Evolutionary conservation across 2,888 invertebrate genomes (phyloP).

Genomic region (Platycheirus albimanus): DNA sequence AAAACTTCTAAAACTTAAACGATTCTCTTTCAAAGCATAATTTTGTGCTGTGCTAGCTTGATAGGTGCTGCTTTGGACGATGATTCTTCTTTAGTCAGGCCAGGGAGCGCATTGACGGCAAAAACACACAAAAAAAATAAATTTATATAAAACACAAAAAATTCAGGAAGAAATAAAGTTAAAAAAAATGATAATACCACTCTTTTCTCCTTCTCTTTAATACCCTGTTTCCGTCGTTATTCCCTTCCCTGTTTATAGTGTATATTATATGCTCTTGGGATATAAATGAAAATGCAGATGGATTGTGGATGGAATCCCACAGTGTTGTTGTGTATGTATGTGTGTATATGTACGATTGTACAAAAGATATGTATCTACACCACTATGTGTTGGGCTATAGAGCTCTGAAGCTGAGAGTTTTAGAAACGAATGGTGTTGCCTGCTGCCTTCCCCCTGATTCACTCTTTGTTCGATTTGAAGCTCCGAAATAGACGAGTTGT

Average conservation of each 20-base stretch:
- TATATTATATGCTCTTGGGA: conserved; percentile 72
- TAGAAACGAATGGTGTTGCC: conserved; percentile 45
- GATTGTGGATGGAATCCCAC: conserved; percentile 72
- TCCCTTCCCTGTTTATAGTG: conserved; percentile 50
- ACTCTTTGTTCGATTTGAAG: conserved; percentile 43
- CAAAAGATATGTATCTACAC: conserved; percentile 27
- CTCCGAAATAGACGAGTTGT: conserved; percentile 61
- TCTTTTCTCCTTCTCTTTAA: conserved; percentile 74
- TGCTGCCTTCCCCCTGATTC: conserved; percentile 28
- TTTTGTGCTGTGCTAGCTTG: conserved; percentile 46
- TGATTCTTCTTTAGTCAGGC: conserved; percentile 41
- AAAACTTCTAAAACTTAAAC: conserved; percentile 58
- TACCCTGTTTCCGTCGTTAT: conserved; percentile 66
- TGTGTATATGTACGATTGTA: conserved; percentile 19
- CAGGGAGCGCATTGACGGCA: conserved; percentile 59
- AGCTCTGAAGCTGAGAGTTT: conserved; percentile 46
- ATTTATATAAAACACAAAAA: conserved; percentile 30
- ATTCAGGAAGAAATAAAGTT: conserved; percentile 47
- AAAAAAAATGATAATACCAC: conserved; percentile 67
- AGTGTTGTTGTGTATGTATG: conserved; percentile 40
- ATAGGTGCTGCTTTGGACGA: conserved; percentile 41
- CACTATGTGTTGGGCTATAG: conserved; percentile 52
- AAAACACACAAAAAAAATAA: conserved; percentile 24
- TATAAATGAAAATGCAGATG: conserved; percentile 74
- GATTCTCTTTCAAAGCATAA: conserved; percentile 67